Evolutionary conservation across 1,140 invertebrate species (phyloP), one percentile per base, ranked within the genome.

Genomic region (Zaprionus nigranus): DNA sequence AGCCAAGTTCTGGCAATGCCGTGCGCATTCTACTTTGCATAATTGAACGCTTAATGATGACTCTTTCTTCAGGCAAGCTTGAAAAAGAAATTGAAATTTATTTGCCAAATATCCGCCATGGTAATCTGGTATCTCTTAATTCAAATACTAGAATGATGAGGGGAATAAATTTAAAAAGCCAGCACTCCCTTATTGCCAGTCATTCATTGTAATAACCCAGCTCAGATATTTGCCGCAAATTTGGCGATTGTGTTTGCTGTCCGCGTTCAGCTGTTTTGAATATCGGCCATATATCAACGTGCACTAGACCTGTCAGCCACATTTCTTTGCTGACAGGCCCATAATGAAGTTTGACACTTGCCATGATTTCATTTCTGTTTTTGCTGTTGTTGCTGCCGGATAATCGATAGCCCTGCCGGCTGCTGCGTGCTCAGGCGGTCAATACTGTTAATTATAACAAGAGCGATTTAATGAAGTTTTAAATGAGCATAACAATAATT

Each of bases 391-490:
- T 46, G n/a, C 40, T n/a, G 17, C 30, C 0, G 13, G 40, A 51
- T 51, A 38, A 62, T 69, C 66, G 72, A 69, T 46, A 38, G 40
- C 17, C 15, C 46, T 54, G 22, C 24, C 38, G 30, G 51, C 24
- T 34, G 60, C 61, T 66, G 43, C 63, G 26, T 68, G 54, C 58
- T 49, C 36, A 62, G 60, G 66, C 82, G 72, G 80, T 78, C 83
- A 72, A 80, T 83, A 54, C 56, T 54, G 68, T 77, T 82, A 87
- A 86, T 87, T 82, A 75, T 60, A 61, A 54, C 62, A 56, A 51
- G 66, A 59, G 62, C 54, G 26, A 58, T 78, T 84, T 86, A 86
- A 86, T 86, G 87, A 87, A 75, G 80, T 83, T 83, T 80, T 79
- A 88, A 82, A 80, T 66, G 67, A 54, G 72, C 60, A 69, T 65